Base-by-base conservation (phyloP, 2,888 invertebrate species). In the Coleophora flavipennella region DNA sequence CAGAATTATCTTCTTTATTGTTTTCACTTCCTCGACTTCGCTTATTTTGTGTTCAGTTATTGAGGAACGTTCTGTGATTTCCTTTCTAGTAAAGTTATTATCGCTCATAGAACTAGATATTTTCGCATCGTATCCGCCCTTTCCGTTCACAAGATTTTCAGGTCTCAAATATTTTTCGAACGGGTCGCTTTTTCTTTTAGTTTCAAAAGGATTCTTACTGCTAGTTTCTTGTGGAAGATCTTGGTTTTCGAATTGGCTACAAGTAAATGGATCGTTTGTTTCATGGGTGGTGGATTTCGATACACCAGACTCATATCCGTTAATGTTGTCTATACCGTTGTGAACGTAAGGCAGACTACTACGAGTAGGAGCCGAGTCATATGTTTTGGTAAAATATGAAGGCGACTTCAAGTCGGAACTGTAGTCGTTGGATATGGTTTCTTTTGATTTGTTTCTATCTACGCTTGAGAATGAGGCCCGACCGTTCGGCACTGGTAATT, bases 11-110 rank as follows among this genome's bases (percentile, higher is more conserved):
- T 77, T 85, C 57, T 79, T 83, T 45, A 77, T 75, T n/a, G 84
- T 85, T 45, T 76, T 83, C 27, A 84, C 69, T 68, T 86, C 83
- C 62, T 85, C 79, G 8, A 72, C 59, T 64, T 85, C 73, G 48
- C 61, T 81, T 46, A 80, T 67, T 55, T 77, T 71, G 44, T 76
- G 74, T 51, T 86, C 84, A 11, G 74, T 79, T 43, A 85, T 64
- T 4, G 69, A 72, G 2, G 79, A 75, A 41, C 71, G 67, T 44
- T 77, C 73, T 33, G 59, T 67, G 38, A 73, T 64, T 61, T 80
- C 76, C 20, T 66, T 71, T 38, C 65, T 62, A 40, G 62, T 61
- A 49, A 81, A 72, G 55, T 71, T 74, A 47, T 54, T 71, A 36
- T 79, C 77, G 42, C 79, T 80, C 48, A 72, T 64, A 8, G 80